Evolutionary conservation across 2,888 invertebrate genomes (phyloP), one percentile per base, ranked within the genome.

Genomic region (Pristionchus japonicus): DNA sequence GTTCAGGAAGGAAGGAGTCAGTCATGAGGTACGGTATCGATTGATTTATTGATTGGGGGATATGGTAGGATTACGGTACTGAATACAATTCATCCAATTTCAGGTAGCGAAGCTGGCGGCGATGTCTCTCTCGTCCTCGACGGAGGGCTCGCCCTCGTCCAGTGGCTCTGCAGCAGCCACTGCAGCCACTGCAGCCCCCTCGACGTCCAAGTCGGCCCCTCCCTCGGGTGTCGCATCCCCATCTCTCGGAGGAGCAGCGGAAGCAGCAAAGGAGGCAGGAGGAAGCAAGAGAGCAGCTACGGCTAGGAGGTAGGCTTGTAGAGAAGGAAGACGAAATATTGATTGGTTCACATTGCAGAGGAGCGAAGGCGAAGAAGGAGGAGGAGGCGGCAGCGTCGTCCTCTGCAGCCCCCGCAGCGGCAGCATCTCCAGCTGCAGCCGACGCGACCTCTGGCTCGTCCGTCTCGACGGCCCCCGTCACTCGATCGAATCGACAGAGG

Each of bases 1-100:
- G 96, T 99, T 99, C 95, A 96, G 98, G 20, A 96, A 98, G 90
- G 99, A 99, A 96, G 99, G 99, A 94, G 90, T 89, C 89, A 89
- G 80, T 31, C 89, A 89, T 74, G 90, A 91, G 85, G 74, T 91
- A 37, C 84, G 83, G 77, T 88, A 89, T 31, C 37, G 67, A 61
- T 17, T 64, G 2, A 67, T 1, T 34, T 52, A 77, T 88, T 40
- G 89, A 77, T 13, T 4, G 23, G 2, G 40, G n/a, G 34, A 67
- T 67, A 67, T 80, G 17, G 31, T 34, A 67, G 67, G 4, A 7
- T 1, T 31, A n/a, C n/a, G 20, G 7, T 34, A 9, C 6, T 57
- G 20, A 23, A 57, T 17, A 52, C 17, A 3, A 61, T 27, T 61
- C 27, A 23, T 40, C 6, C 49, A 15, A 17, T 34, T 43, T 43